A percentile compares a stretch with the other conserved stretches of the same genome.
Conservation (phyloP, 2,113 vertebrate species). For the pig (Sus scrofa) region DNA sequence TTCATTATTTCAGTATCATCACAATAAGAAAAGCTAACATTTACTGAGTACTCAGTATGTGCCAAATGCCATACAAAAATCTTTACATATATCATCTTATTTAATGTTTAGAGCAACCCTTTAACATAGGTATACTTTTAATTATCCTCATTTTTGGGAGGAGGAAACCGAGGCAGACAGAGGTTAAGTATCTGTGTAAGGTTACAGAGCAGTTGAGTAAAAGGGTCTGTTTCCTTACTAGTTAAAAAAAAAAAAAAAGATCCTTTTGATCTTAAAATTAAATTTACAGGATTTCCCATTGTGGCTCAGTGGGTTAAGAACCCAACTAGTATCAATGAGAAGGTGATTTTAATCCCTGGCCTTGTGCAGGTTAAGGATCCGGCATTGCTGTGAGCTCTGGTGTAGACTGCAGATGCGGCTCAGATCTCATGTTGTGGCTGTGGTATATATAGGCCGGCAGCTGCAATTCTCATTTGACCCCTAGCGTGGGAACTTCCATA, state of each 20-base stretch:
- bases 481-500: too few relatives aligned
- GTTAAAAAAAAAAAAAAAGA: neutral
- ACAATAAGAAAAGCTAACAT: neutral
- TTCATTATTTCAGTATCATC: neutral
- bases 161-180: neutral
- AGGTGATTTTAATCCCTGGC: too few relatives aligned
- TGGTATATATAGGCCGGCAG: too few relatives aligned
- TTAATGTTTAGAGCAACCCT: neutral
- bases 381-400: too few relatives aligned
- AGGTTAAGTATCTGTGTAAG: neutral
- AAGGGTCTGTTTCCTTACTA: neutral
- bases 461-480: too few relatives aligned
- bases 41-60: neutral
- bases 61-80: neutral
- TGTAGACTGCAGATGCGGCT: too few relatives aligned
- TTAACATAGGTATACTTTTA: neutral
- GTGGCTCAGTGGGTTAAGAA: too few relatives aligned
- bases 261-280: neutral
- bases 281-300: neutral
- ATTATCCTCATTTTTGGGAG: neutral
- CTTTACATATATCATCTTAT: constrained; percentile 5
- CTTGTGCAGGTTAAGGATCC: too few relatives aligned
- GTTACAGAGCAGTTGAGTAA: neutral
- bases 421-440: too few relatives aligned
- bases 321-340: too few relatives aligned